Base-by-base conservation (phyloP, 2,888 invertebrate genomes). In the Melieria crassipennis region DNA sequence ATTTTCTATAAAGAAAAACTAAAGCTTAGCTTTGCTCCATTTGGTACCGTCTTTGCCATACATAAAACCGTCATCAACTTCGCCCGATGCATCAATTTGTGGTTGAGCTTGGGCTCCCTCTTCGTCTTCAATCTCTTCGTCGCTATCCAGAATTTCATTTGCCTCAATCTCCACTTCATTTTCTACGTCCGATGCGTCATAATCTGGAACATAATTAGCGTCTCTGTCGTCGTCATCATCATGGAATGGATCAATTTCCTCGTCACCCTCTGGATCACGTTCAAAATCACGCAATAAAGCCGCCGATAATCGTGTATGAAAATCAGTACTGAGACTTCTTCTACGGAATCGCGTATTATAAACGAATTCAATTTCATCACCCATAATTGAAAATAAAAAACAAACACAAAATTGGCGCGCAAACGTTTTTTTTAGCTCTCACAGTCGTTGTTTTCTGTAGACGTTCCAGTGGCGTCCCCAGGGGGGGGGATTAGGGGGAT, bases 11-110 rank as follows among this genome's bases (percentile, higher is more conserved):
- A n/a, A n/a, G n/a, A n/a, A n/a, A n/a, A n/a, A n/a, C n/a, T n/a
- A n/a, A n/a, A n/a, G 65, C 42, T 71, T 42, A 57, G 52, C 60
- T 71, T 64, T 71, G 57, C 66, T 71, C 67, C 73, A 71, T 66
- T 69, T 72, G 50, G 72, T 72, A 50, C 63, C 68, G 30, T 70
- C 65, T 72, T 72, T 73, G 60, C 73, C 72, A 72, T 70, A 60
- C 16, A 67, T 70, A 75, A 65, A 71, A 65, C 52, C 69, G 42
- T 73, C 56, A 57, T 9, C 43, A 30, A 30, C 30, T 69, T 68
- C 47, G 43, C 30, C 30, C 7, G 47, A 4, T 30, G 13, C 56
- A 42, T 61, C 10, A 9, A 13, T 16, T 42, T 13, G 42, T 48
- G 71, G 62, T 67, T 71, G 70, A 66, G 46, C 56, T 66, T 9